phyloP scores from a whole-genome alignment of 2,113 vertebrate species.

The Carassius gibelio region DNA sequence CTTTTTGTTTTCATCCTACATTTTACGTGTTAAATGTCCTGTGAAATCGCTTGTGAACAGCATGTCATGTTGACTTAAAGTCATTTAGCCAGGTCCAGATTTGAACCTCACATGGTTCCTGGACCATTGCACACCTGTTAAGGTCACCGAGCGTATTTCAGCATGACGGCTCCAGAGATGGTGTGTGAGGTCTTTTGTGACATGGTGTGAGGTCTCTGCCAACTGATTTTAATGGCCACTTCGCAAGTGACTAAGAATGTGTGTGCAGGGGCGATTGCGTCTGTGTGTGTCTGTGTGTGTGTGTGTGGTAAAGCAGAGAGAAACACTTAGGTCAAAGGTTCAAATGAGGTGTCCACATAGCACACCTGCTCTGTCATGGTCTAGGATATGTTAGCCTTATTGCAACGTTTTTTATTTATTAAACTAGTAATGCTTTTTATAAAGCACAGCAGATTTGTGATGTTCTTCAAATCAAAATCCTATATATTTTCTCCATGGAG shows the following conservation, averaged over 20 bases:
- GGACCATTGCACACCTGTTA: constrained; percentile 54
- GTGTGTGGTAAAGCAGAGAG: constrained; percentile 35
- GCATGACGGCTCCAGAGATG: constrained; percentile 34
- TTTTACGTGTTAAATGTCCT: neutral
- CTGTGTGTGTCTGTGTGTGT: constrained; percentile 28
- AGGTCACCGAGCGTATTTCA: constrained; percentile 51
- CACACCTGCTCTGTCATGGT: constrained; percentile 45
- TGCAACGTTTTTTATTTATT: neutral
- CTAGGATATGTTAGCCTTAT: neutral
- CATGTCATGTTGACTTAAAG: neutral
- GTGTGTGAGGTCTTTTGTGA: constrained; percentile 38
- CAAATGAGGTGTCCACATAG: constrained; percentile 52
- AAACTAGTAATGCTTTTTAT: neutral
- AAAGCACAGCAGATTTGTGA: neutral
- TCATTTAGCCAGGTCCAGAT: neutral
- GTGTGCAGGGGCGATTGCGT: neutral
- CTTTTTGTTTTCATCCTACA: neutral
- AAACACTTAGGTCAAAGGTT: constrained; percentile 47
- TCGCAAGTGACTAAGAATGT: constrained; percentile 8
- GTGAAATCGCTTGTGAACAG: neutral
- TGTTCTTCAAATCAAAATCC: neutral
- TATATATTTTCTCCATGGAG: neutral
- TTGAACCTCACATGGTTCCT: neutral
- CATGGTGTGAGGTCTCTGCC: constrained; percentile 48
- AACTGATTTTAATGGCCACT: constrained; percentile 25